Evolutionary conservation across 2,888 invertebrate genomes (phyloP), one percentile per base, ranked within the genome.

Genomic region (Arrhopalites spinosus): DNA sequence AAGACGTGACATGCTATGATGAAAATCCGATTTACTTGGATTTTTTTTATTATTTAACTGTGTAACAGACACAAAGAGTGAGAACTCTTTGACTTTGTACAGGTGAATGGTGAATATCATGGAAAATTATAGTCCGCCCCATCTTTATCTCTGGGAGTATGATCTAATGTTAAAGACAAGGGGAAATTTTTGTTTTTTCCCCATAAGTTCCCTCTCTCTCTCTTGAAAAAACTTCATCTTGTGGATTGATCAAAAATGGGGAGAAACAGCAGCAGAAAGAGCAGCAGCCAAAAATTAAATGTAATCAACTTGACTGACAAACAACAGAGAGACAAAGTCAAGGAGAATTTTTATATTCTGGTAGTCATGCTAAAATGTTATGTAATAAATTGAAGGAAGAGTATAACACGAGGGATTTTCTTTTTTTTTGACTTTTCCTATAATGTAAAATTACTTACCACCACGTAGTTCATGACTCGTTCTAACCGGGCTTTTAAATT

Each of bases 1-100:
- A 66, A 66, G 30, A 66, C 70, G 70, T 70, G 70, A 70, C 70
- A 70, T 56, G 70, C 50, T 36, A 53, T 70, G 70, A 70, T 70
- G 29, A 70, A 23, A 45, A 7, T 61, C 27, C 61, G 25, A 13
- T 27, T 36, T 64, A 17, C 27, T 30, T 30, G n/a, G n/a, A n/a
- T n/a, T 8, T 1, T 64, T 64, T 43, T n/a, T 36, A 29, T 53
- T 20, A 53, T 53, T 53, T 20, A 36, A 36, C 36, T 36, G 36
- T 36, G 36, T 11, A 53, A 36, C 13, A 66, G 66, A 2, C 1
- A 36, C 36, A 36, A 45, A 23, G 20, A 45, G 47, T 13, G 47
- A 23, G 61, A 25, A 13, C 25, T 59, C 8, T 59, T 1, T 59
- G 59, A 59, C 25, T 25, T 23, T 27, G 3, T 50, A 53, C 23